Conservation (phyloP, 2,888 invertebrate genomes). For the Tiliacea citrago region DNA sequence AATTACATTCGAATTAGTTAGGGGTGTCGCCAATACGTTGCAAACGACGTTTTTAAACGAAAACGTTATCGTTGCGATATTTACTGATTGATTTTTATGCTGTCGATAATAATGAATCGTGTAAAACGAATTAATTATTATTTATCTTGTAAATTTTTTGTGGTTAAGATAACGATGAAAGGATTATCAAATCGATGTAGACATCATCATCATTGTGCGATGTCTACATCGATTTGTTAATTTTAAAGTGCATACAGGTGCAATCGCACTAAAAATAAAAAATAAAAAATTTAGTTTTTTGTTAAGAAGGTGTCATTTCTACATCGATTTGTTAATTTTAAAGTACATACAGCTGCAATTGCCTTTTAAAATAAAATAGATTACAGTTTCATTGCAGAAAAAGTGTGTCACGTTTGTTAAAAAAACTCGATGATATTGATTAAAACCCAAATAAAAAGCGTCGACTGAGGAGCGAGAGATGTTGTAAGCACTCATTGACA, state of each 20-base stretch:
- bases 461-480: neutral
- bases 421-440: neutral
- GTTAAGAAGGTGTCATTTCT: too few species aligned
- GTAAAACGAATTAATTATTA: slow-evolving; percentile 48
- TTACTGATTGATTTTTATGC: slow-evolving; percentile 54
- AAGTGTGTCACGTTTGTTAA: neutral
- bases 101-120: slow-evolving; percentile 28
- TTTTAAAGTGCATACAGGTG: slow-evolving; percentile 1
- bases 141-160: slow-evolving; percentile 38
- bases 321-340: slow-evolving; percentile 27
- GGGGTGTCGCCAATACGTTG: slow-evolving; percentile 49
- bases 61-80: slow-evolving; percentile 37
- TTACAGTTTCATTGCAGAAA: neutral
- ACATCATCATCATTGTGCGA: neutral
- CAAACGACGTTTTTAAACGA: slow-evolving; percentile 31
- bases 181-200: too few species aligned
- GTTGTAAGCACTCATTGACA: neutral
- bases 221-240: slow-evolving; percentile 38
- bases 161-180: slow-evolving; percentile 12
- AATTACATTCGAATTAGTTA: slow-evolving; percentile 48
- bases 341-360: slow-evolving; percentile 1
- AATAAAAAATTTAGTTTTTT: too few species aligned
- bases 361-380: neutral
- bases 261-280: too few species aligned
- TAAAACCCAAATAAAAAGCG: neutral